Evolutionary conservation across 92 coral and sea anemone species (phyloP).

Genomic region (Epizoanthus stellaris): DNA sequence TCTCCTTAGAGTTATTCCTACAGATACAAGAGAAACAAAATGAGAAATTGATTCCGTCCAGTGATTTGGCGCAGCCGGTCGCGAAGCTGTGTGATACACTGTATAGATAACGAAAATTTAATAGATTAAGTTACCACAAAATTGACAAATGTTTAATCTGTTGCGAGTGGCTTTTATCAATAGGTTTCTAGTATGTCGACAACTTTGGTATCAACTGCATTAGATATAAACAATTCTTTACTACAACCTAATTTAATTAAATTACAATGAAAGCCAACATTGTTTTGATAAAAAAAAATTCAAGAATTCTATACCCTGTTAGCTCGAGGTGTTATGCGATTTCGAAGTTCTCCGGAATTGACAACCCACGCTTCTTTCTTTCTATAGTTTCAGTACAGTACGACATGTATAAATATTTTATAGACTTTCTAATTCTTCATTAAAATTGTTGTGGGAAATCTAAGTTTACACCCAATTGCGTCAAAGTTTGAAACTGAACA

Average conservation of each 20-base stretch:
- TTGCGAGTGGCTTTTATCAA: not conserved
- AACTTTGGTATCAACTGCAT: slow-evolving; percentile 39
- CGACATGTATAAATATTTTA: slow-evolving; percentile 3
- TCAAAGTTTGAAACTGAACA: not conserved
- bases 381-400: not conserved
- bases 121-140: not conserved
- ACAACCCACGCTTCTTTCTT: slow-evolving; percentile 33
- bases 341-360: slow-evolving; percentile 7
- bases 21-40: not conserved
- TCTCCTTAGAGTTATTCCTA: not conserved
- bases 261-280: slow-evolving; percentile 44
- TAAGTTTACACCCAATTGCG: not conserved
- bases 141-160: slow-evolving; percentile 5
- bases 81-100: no score
- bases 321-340: slow-evolving; percentile 10
- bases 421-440: slow-evolving; percentile 1
- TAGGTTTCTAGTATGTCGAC: slow-evolving; percentile 9
- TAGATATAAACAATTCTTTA: slow-evolving; percentile 48
- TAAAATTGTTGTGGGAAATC: not conserved
- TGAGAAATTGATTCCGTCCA: not conserved
- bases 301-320: slow-evolving; percentile 17
- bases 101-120: no score
- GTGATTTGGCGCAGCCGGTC: not conserved
- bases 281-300: slow-evolving; percentile 44
- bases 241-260: slow-evolving; percentile 44